A percentile compares a stretch with the other conserved stretches of the same genome.
Evolutionary conservation across 1,140 invertebrate species (phyloP).

Genomic region (Radopholus similis): DNA sequence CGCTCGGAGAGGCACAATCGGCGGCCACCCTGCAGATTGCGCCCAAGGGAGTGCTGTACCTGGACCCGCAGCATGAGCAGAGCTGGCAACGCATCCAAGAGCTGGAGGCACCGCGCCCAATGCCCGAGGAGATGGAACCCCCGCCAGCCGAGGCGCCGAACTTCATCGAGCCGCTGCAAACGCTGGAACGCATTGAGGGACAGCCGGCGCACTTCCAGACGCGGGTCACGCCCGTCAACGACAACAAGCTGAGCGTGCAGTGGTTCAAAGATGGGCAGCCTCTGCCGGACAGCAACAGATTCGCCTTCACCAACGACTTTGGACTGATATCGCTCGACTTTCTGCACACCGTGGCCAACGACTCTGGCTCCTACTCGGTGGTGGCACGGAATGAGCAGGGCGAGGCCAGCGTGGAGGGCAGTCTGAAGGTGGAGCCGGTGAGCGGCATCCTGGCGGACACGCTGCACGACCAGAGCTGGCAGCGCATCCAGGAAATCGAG

Average conservation of each 20-base stretch:
- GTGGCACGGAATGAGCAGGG: conserved; percentile 49
- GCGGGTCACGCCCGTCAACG: conserved; percentile 85
- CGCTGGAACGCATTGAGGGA: conserved; percentile 67
- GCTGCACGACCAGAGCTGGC: conserved; percentile 72
- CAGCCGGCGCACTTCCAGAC: conserved; percentile 90
- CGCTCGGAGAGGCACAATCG: conserved; percentile 69
- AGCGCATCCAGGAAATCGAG: conserved; percentile 83
- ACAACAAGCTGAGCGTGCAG: conserved; percentile 72
- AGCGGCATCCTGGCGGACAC: conserved; percentile 79
- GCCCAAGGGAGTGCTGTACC: conserved; percentile 66
- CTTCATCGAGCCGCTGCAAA: conserved; percentile 45
- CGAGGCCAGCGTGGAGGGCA: conserved; percentile 38
- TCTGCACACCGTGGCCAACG: conserved; percentile 62
- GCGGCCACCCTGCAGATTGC: conserved; percentile 39
- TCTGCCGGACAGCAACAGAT: conserved; percentile 49
- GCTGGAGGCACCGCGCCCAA: conserved; percentile 45
- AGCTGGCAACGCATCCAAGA: conserved; percentile 80
- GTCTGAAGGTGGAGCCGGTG: conserved; percentile 63
- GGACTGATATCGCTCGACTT: conserved; percentile 61
- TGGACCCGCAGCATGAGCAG: conserved; percentile 87
- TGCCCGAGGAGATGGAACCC: conserved; percentile 61
- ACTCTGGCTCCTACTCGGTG: conserved; percentile 62
- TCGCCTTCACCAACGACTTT: conserved; percentile 50
- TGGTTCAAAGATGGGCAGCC: conserved; percentile 59
- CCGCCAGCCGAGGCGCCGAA: conserved; percentile 35